Conservation (phyloP, 2,888 invertebrate genomes). For the Halocaridina rubra region DNA sequence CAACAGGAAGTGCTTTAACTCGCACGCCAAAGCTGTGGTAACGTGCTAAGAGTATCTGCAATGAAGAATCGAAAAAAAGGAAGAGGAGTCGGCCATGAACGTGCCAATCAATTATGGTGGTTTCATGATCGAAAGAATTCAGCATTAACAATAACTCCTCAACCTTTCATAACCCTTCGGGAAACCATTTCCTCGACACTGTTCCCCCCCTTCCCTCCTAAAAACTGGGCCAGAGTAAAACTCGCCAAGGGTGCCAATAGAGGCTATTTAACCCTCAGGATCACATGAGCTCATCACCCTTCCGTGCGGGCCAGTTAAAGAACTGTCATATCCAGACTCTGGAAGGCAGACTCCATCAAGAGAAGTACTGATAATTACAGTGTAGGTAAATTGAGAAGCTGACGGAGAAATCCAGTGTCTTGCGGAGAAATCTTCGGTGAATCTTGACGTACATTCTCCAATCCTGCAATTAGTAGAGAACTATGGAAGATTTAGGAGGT, state of each 20-base stretch:
- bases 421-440: conserved; percentile 40
- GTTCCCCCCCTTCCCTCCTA: no score
- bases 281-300: neutral
- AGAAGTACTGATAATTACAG: conserved; percentile 48
- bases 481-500: conserved; percentile 57
- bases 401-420: conserved; percentile 50
- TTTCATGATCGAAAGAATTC: neutral
- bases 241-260: neutral
- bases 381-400: conserved; percentile 57
- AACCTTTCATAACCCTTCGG: neutral
- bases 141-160: neutral
- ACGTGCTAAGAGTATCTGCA: neutral
- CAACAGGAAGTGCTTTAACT: no score
- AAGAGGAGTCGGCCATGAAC: neutral
- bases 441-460: conserved; percentile 33
- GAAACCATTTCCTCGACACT: neutral
- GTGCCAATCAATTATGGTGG: no score
- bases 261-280: neutral
- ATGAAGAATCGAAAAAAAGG: neutral
- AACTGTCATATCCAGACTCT: neutral
- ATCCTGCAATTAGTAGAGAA: conserved; percentile 54
- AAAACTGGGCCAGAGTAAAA: neutral
- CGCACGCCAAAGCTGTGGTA: neutral
- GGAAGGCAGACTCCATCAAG: conserved; percentile 26
- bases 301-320: neutral